Evolutionary conservation across 1,140 invertebrate genomes (phyloP).

Genomic region (Heliconius nattereri): DNA sequence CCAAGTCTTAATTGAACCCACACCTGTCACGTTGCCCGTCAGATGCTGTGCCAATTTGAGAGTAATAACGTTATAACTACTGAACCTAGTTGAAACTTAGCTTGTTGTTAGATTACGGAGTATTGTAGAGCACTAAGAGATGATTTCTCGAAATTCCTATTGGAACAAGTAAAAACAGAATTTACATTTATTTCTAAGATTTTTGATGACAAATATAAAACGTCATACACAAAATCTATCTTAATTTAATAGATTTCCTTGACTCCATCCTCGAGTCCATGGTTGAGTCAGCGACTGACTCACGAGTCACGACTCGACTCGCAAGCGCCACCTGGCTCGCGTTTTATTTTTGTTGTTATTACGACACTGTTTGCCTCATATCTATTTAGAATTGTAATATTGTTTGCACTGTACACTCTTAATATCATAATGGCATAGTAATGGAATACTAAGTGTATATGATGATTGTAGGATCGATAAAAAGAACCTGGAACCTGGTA

Average conservation of each 20-base stretch:
- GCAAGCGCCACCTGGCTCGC: slow-evolving; percentile 19
- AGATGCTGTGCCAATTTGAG: too few relatives aligned
- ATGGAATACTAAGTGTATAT: not conserved
- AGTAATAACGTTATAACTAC: too few relatives aligned
- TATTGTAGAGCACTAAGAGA: too few relatives aligned
- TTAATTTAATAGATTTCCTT: not conserved
- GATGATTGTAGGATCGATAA: not conserved
- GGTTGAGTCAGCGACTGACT: slow-evolving; percentile 10
- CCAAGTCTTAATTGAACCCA: too few relatives aligned
- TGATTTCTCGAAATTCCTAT: too few relatives aligned
- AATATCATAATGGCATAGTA: not conserved
- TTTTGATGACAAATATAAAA: not conserved
- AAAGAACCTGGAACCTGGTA: not conserved
- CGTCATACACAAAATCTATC: slow-evolving; percentile 11
- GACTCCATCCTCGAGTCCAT: not conserved
- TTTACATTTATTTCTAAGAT: not conserved
- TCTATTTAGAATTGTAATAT: slow-evolving; percentile 1
- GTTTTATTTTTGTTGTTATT: slow-evolving; percentile 26
- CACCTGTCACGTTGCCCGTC: too few relatives aligned
- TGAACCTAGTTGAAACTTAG: too few relatives aligned
- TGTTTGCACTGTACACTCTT: not conserved
- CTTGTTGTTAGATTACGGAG: too few relatives aligned
- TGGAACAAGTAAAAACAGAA: too few relatives aligned
- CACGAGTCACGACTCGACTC: slow-evolving; percentile 11
- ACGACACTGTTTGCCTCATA: slow-evolving; percentile 19